Evolutionary conservation across 2,888 invertebrate species (phyloP).

Genomic region (Apotomis betuletana): DNA sequence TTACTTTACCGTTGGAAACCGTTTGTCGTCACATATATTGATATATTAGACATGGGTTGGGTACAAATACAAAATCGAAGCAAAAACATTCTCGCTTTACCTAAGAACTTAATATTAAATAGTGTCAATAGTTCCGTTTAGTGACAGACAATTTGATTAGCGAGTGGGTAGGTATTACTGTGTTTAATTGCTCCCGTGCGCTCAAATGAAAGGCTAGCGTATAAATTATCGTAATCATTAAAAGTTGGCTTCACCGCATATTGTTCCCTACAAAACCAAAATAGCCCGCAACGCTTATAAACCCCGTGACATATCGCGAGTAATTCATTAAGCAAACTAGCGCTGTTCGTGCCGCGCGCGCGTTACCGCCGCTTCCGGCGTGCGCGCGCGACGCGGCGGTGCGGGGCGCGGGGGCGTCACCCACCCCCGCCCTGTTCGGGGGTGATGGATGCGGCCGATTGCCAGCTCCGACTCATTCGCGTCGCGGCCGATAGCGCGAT

Average conservation of each 20-base stretch:
- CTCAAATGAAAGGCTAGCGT: too few species aligned
- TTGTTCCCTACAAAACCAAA: not conserved
- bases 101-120: too few species aligned
- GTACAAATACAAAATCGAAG: too few species aligned
- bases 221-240: not conserved
- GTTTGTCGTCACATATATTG: too few species aligned
- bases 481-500: not conserved
- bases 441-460: constrained; percentile 21
- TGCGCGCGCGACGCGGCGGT: not conserved
- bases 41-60: too few species aligned
- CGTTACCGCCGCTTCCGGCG: constrained; percentile 26
- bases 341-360: constrained; percentile 24
- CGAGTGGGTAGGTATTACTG: too few species aligned
- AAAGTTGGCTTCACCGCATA: not conserved
- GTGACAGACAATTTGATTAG: too few species aligned
- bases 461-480: constrained; percentile 1
- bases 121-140: too few species aligned
- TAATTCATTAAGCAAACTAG: constrained; percentile 25
- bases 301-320: constrained; percentile 22
- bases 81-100: too few species aligned
- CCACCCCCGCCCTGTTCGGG: not conserved
- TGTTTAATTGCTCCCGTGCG: too few species aligned
- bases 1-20: too few species aligned
- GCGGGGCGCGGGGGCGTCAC: not conserved
- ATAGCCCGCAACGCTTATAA: constrained; percentile 5